phyloP scores from a whole-genome alignment of 2,888 invertebrate species.

The Acronicta aceris region DNA sequence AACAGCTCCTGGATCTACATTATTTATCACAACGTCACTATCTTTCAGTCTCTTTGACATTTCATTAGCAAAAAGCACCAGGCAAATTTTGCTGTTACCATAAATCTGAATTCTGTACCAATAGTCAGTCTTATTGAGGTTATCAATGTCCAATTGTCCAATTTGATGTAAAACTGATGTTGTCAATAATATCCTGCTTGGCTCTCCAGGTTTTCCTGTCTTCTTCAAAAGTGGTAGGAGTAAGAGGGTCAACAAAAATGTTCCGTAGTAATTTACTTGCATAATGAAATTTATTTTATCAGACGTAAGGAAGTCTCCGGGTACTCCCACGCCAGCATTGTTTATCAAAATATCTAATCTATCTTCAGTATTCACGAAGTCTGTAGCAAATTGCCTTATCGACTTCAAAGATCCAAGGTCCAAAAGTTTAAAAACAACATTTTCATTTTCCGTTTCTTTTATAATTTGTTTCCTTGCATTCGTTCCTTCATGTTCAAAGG shows the following conservation, averaged over 20 bases:
- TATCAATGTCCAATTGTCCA: conserved; percentile 90
- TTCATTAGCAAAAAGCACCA: conserved; percentile 92
- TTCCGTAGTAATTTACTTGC: conserved; percentile 97
- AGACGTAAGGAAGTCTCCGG: conserved; percentile 85
- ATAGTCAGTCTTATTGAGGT: conserved; percentile 87
- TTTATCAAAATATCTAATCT: conserved; percentile 94
- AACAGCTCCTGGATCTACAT: conserved; percentile 95
- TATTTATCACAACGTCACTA: conserved; percentile 92
- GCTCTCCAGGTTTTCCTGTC: conserved; percentile 80
- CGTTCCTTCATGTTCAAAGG: conserved; percentile 69
- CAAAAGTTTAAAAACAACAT: conserved; percentile 91
- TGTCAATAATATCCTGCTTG: conserved; percentile 92
- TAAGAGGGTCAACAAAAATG: conserved; percentile 96
- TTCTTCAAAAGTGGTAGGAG: conserved; percentile 93
- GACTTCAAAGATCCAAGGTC: conserved; percentile 93
- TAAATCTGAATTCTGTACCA: conserved; percentile 84
- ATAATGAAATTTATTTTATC: conserved; percentile 95
- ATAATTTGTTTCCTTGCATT: conserved; percentile 88
- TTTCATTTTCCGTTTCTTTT: conserved; percentile 89
- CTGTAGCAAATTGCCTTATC: conserved; percentile 93
- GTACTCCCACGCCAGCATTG: conserved; percentile 93
- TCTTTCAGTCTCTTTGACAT: conserved; percentile 90
- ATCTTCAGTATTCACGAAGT: conserved; percentile 91
- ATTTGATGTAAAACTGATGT: conserved; percentile 92
- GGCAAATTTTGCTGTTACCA: conserved; percentile 91